These are phyloP conservation scores for Melanotaenia maccullochi DNA, from an alignment of 2,797 vertebrate genomes.

Conservation along the genomic window DNA sequence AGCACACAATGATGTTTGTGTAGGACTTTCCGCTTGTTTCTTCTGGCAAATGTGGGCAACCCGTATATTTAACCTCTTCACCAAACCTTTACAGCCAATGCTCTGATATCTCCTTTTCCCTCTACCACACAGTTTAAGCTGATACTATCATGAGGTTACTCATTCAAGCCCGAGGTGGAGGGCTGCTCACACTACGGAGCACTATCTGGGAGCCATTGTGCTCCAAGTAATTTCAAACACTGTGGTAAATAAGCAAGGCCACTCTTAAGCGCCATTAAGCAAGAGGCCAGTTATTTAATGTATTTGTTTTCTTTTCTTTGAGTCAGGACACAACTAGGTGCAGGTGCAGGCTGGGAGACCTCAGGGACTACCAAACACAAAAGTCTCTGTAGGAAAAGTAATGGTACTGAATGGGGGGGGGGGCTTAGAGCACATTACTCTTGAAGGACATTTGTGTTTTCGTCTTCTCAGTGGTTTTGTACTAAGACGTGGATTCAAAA, in stretches of 20 bases:
- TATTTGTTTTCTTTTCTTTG: constrained; percentile 58
- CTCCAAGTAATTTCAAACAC: constrained; percentile 43
- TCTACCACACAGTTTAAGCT: constrained; percentile 35
- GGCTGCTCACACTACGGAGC: constrained; percentile 13
- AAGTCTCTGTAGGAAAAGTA: constrained; percentile 28
- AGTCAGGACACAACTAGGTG: constrained; percentile 20
- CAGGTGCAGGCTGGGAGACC: constrained; percentile 64
- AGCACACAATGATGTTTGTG: constrained; percentile 68
- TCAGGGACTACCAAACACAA: constrained; percentile 48
- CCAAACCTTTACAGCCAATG: constrained; percentile 52
- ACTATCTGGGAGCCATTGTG: constrained; percentile 43
- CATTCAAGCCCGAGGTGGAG: constrained; percentile 30
- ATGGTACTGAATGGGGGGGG: constrained; percentile 9
- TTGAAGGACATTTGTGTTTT: constrained; percentile 22
- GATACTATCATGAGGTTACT: constrained; percentile 65
- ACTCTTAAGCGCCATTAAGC: constrained; percentile 65
- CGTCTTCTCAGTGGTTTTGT: background rate
- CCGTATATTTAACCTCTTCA: constrained; percentile 73
- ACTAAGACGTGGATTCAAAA: too few relatives aligned
- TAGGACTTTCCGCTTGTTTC: constrained; percentile 64
- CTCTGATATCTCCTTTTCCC: constrained; percentile 35
- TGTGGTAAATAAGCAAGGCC: constrained; percentile 42
- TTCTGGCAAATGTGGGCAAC: constrained; percentile 65
- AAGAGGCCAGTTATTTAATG: constrained; percentile 49
- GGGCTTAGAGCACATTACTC: constrained; percentile 24